These are phyloP conservation scores for Babyrousa celebensis DNA, from an alignment of 2,797 vertebrate genomes.

Conservation along the genomic window DNA sequence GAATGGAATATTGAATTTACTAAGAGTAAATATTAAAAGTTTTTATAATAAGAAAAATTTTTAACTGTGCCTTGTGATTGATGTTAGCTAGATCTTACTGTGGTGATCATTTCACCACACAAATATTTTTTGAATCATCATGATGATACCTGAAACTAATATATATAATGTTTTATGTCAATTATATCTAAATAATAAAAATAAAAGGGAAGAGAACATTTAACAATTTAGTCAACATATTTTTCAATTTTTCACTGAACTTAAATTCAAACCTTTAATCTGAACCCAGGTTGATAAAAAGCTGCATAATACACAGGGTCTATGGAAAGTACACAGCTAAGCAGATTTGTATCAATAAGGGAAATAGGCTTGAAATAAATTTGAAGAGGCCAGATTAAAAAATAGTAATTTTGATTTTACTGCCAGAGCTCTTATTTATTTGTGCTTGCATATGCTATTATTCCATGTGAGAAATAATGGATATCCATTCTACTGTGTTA, in stretches of 20 bases:
- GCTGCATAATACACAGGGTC: neutral
- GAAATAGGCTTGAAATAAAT: constrained; percentile 42
- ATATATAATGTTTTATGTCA: neutral
- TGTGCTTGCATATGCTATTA: neutral
- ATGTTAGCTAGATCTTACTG: neutral
- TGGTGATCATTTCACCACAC: neutral
- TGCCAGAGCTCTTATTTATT: neutral
- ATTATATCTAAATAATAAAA: neutral
- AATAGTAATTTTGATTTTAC: neutral
- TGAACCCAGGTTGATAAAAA: neutral
- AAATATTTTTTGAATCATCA: neutral
- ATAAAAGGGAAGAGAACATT: neutral
- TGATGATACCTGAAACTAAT: neutral
- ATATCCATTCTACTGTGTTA: neutral
- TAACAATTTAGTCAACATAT: neutral
- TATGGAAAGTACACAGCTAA: neutral
- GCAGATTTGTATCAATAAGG: neutral
- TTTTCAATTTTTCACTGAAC: neutral
- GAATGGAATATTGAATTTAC: neutral
- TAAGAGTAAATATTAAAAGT: neutral
- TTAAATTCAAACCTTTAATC: neutral
- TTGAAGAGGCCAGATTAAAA: neutral
- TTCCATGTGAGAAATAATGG: neutral
- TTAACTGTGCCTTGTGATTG: neutral
- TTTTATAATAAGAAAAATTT: neutral